Evolutionary conservation across 64 coral and sea anemone species (phyloP).

Genomic region (Montipora capricornis): DNA sequence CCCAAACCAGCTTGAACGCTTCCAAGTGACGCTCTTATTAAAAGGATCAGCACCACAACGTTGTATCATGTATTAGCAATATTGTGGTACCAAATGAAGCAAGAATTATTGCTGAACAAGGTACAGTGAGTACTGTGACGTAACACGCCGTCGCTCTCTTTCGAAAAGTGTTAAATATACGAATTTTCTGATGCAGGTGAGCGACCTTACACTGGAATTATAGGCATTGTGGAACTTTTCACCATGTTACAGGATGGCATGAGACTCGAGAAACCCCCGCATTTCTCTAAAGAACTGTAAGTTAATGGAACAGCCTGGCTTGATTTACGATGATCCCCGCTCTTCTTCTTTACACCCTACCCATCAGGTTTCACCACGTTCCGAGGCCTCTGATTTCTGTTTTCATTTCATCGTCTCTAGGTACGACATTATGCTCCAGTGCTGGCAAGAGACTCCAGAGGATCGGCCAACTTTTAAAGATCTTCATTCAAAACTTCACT

Average conservation of each 20-base stretch:
- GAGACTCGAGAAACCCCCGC: neutral
- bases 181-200: neutral
- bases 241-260: neutral
- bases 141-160: no score
- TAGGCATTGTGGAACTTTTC: neutral
- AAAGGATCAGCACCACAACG: no score
- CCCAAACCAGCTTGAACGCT: no score
- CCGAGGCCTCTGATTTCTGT: neutral
- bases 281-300: neutral
- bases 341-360: no score
- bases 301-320: neutral
- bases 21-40: no score
- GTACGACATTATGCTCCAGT: conserved; percentile 6
- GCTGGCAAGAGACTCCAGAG: neutral
- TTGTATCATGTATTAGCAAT: no score
- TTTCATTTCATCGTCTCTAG: neutral
- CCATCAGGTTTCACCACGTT: no score
- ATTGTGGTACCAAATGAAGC: no score
- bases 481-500: conserved; percentile 5
- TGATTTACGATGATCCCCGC: neutral
- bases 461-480: conserved; percentile 14
- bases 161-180: neutral
- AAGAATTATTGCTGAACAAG: no score
- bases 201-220: neutral
- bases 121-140: no score